Percentiles rank a stretch among this genome's conserved stretches.
Conservation (phyloP, 2,797 vertebrate genomes). For the Momotus momota region DNA sequence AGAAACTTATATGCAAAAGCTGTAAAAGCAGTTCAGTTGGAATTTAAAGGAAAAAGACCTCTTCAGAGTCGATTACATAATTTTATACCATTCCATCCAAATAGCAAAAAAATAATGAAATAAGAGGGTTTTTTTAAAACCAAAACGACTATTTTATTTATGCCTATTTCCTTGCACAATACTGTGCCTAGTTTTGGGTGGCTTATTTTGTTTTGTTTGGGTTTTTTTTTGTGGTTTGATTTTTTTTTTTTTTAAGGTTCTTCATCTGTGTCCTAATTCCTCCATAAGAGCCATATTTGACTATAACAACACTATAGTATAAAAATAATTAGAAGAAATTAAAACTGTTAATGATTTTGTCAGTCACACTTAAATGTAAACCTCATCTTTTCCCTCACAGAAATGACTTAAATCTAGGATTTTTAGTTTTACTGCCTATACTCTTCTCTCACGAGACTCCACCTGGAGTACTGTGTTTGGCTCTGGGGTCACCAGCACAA, state of each 20-base stretch:
- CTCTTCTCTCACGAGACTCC: background rate
- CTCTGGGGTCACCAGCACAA: background rate
- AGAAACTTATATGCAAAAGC: background rate
- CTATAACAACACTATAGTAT: background rate
- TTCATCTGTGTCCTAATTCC: background rate
- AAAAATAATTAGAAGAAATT: background rate
- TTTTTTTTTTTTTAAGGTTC: background rate
- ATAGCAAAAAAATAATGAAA: background rate
- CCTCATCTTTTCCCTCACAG: background rate
- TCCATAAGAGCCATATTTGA: background rate
- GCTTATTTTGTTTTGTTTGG: too few species aligned
- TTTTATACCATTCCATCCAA: background rate
- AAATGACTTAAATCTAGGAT: background rate
- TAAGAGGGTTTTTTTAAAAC: background rate
- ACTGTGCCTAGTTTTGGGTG: background rate
- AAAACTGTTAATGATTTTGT: background rate
- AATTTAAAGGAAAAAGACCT: background rate
- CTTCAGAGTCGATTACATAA: background rate
- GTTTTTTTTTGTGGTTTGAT: too few species aligned
- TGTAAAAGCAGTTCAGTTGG: background rate
- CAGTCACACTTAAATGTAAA: background rate
- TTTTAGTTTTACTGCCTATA: background rate
- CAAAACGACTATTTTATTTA: background rate
- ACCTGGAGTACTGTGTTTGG: background rate
- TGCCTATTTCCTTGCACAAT: background rate